Conservation (phyloP, 2,113 vertebrate genomes). For the Stomatorhinus ivindoensis region DNA sequence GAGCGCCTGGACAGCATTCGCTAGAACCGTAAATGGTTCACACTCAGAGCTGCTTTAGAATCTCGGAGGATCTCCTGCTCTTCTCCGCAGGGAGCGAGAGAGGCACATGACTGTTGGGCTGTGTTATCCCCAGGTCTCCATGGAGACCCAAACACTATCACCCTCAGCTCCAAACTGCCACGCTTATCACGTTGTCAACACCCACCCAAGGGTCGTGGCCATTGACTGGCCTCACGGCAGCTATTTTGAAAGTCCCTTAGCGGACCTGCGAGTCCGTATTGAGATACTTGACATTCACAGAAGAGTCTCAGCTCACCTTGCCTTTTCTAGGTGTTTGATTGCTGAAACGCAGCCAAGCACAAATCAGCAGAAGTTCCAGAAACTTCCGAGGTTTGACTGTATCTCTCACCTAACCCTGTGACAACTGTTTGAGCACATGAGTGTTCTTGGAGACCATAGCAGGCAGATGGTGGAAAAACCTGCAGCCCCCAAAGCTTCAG, state of each 20-base stretch:
- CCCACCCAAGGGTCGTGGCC: slow-evolving; percentile 11
- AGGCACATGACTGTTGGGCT: not conserved
- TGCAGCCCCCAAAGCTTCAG: not conserved
- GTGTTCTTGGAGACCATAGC: not conserved
- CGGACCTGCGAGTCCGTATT: not conserved
- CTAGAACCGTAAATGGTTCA: not conserved
- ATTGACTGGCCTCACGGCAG: not conserved
- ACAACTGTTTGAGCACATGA: not conserved
- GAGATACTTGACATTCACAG: not conserved
- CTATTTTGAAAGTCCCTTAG: slow-evolving; percentile 3
- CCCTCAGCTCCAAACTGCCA: slow-evolving; percentile 35
- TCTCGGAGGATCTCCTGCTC: not conserved
- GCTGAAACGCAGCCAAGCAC: not conserved
- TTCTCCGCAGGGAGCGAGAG: not conserved
- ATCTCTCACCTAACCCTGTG: not conserved
- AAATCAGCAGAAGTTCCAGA: not conserved
- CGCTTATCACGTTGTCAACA: slow-evolving; percentile 27
- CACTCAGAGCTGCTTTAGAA: not conserved
- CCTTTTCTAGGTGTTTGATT: not conserved
- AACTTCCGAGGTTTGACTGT: not conserved
- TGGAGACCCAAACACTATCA: slow-evolving; percentile 19
- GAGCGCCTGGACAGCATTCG: not conserved
- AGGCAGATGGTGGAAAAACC: not conserved
- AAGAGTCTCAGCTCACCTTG: not conserved
- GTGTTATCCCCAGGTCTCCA: slow-evolving; percentile 5